These are phyloP conservation scores for Conger conger DNA, from an alignment of 2,113 vertebrate species.

Conservation along the genomic window DNA sequence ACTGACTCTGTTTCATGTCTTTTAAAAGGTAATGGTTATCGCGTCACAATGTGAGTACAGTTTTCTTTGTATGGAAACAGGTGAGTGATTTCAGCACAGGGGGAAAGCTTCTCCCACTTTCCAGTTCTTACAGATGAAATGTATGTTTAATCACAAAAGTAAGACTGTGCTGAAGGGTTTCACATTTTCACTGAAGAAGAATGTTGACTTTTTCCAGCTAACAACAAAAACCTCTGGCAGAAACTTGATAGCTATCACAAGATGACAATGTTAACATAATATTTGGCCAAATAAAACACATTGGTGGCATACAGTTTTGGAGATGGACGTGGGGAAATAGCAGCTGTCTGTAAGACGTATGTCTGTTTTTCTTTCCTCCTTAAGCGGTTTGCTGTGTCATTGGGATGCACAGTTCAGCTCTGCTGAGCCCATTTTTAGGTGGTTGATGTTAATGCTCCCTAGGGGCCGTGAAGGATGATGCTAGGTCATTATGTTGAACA, in stretches of 20 bases:
- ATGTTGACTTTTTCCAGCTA: no score
- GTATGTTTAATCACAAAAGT: no score
- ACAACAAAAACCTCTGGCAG: neutral
- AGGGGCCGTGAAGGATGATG: conserved; percentile 46
- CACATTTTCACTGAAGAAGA: no score
- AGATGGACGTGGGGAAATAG: neutral
- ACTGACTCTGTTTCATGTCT: conserved; percentile 8
- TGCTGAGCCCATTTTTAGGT: conserved; percentile 37
- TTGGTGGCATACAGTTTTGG: neutral
- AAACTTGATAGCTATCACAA: neutral
- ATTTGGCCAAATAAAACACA: neutral
- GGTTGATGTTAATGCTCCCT: conserved; percentile 38
- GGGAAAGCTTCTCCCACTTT: no score
- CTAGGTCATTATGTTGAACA: conserved; percentile 43
- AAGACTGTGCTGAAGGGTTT: no score
- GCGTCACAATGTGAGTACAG: neutral
- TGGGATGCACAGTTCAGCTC: conserved; percentile 29
- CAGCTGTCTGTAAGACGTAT: conserved; percentile 20
- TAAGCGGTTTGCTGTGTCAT: conserved; percentile 34
- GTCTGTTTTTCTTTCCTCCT: conserved; percentile 30
- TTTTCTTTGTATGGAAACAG: neutral
- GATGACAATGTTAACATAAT: neutral
- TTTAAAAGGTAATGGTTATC: neutral
- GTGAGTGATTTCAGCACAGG: neutral
- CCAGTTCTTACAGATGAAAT: no score